Percentiles rank a stretch among this genome's conserved stretches.
These are phyloP conservation scores for Cremastinae sp. DNA, from an alignment of 2,888 invertebrate genomes.

Conservation along the genomic window DNA sequence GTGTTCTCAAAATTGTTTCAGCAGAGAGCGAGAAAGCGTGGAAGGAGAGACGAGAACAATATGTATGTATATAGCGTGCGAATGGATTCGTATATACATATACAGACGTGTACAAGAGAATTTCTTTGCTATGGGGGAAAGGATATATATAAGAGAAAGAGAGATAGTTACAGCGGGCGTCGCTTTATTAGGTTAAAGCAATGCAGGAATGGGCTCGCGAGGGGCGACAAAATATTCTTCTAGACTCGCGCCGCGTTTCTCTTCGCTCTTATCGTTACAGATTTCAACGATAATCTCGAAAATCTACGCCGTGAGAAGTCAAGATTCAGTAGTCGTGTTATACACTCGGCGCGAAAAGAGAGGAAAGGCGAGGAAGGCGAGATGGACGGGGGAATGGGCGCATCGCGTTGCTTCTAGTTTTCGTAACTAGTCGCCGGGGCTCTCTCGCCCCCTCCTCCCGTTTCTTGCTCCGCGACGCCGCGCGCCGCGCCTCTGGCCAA, in stretches of 20 bases:
- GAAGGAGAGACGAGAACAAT: slow-evolving; percentile 43
- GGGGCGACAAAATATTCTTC: slow-evolving; percentile 73
- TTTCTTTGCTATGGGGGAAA: slow-evolving; percentile 25
- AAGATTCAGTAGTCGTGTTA: slow-evolving; percentile 55
- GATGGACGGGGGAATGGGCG: slow-evolving; percentile 62
- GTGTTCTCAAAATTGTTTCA: slow-evolving; percentile 60
- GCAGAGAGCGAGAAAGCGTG: slow-evolving; percentile 17
- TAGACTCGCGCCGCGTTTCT: slow-evolving; percentile 75
- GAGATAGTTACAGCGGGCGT: slow-evolving; percentile 58
- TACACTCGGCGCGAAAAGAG: slow-evolving; percentile 43
- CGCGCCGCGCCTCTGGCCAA: slow-evolving; percentile 64
- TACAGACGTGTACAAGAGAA: not conserved
- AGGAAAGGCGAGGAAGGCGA: slow-evolving; percentile 23
- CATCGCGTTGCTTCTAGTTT: slow-evolving; percentile 53
- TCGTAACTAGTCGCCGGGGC: slow-evolving; percentile 45
- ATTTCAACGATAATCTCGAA: slow-evolving; percentile 73
- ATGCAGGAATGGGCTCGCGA: slow-evolving; percentile 61
- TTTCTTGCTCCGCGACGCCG: slow-evolving; percentile 43
- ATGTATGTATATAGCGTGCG: too few species aligned
- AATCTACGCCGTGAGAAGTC: slow-evolving; percentile 65
- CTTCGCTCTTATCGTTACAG: slow-evolving; percentile 59
- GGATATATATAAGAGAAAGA: slow-evolving; percentile 34
- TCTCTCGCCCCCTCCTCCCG: slow-evolving; percentile 41
- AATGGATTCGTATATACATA: not conserved
- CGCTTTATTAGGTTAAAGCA: slow-evolving; percentile 76